Conservation (phyloP, 1,140 invertebrate genomes). For the Dryas iulia region DNA sequence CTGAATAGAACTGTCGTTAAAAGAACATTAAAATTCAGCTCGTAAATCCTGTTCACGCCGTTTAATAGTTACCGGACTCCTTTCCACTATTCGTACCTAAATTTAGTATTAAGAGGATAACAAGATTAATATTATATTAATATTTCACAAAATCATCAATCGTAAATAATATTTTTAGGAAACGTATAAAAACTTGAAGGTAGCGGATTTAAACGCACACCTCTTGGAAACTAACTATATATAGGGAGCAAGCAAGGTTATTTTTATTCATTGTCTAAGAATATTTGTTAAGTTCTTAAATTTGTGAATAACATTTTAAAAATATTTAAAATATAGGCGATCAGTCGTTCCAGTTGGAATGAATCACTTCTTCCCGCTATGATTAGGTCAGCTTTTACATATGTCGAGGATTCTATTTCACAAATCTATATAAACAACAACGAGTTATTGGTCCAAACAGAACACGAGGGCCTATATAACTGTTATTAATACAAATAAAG, state of each 20-base stretch:
- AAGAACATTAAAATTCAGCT: constrained; percentile 42
- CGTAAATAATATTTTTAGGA: no score
- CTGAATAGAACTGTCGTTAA: constrained; percentile 41
- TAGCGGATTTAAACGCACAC: no score
- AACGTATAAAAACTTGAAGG: no score
- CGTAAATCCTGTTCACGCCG: constrained; percentile 45
- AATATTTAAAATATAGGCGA: neutral
- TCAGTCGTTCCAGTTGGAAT: neutral
- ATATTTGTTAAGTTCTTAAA: no score
- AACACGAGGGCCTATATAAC: no score
- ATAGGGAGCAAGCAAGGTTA: no score
- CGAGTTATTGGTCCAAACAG: neutral
- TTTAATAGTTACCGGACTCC: constrained; percentile 16
- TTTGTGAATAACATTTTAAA: no score
- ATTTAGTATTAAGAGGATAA: neutral
- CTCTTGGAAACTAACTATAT: no score
- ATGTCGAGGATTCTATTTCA: constrained; percentile 4
- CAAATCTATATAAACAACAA: neutral
- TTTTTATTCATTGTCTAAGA: no score
- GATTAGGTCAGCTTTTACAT: neutral
- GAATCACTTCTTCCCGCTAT: constrained; percentile 6
- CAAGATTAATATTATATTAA: neutral
- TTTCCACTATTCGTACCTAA: neutral
- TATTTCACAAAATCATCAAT: no score
- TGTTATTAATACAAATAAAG: no score